phyloP scores from a whole-genome alignment of 2,888 invertebrate genomes.

The Meta bourneti region DNA sequence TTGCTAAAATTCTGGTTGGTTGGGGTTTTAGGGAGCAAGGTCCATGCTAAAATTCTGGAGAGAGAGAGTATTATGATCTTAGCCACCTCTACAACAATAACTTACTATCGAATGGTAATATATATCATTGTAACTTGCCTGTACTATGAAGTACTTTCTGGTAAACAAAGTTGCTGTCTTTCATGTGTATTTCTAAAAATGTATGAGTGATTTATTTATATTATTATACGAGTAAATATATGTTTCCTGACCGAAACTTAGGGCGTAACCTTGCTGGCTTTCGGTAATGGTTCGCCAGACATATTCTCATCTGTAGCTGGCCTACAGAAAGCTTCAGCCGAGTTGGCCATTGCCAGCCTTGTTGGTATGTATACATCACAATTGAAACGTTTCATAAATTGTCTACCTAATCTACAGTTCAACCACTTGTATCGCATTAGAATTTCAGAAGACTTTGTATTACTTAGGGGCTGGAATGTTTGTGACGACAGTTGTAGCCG shows the following conservation, averaged over 20 bases:
- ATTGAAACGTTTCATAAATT: background rate
- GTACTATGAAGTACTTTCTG: no score
- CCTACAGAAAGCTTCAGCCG: conserved; percentile 76
- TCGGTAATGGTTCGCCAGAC: conserved; percentile 87
- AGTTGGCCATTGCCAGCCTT: conserved; percentile 77
- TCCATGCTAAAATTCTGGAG: no score
- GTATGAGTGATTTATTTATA: background rate
- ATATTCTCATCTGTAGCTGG: conserved; percentile 80
- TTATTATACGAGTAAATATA: background rate
- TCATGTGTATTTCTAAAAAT: background rate
- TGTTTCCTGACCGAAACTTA: conserved; percentile 77
- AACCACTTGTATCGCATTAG: background rate
- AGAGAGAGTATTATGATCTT: no score
- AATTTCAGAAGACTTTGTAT: background rate
- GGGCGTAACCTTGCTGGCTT: conserved; percentile 86
- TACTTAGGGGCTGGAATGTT: conserved; percentile 84
- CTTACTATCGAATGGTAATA: no score
- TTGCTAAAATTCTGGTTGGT: no score
- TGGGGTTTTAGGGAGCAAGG: no score
- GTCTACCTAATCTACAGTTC: background rate
- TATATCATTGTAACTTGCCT: no score
- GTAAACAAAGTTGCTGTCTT: background rate
- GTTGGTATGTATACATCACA: conserved; percentile 64
- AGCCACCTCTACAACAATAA: no score
- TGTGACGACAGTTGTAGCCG: conserved; percentile 84